These are phyloP conservation scores for Gallinago nigripennis DNA, from an alignment of 2,797 vertebrate genomes.

Conservation along the genomic window DNA sequence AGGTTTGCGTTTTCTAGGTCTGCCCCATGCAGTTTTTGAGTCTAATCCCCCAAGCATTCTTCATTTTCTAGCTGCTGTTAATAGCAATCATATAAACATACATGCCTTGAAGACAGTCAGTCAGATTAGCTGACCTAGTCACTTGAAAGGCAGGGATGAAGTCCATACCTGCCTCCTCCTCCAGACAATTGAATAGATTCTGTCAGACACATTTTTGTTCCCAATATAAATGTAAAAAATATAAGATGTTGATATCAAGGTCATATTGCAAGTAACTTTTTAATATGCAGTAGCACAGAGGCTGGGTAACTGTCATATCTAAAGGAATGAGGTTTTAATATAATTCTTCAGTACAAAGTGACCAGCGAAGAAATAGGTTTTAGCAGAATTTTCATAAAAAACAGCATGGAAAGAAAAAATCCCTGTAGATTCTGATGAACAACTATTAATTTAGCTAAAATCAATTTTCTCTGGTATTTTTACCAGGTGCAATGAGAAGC, in stretches of 20 bases:
- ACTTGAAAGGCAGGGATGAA: not conserved
- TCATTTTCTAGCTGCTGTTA: not conserved
- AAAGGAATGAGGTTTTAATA: not conserved
- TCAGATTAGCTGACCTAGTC: not conserved
- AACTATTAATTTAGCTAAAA: not conserved
- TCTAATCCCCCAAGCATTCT: not conserved
- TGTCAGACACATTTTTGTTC: not conserved
- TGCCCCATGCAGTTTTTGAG: not conserved
- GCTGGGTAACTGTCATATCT: not conserved
- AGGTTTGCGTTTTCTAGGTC: not conserved
- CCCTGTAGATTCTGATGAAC: not conserved
- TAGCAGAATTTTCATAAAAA: not conserved
- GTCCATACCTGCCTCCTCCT: not conserved
- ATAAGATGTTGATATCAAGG: not conserved
- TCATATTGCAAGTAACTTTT: not conserved
- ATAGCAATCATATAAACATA: not conserved
- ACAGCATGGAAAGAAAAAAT: not conserved
- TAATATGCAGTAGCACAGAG: not conserved
- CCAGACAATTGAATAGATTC: not conserved
- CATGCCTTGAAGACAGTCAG: not conserved
- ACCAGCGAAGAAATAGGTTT: not conserved
- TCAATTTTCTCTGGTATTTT: not conserved
- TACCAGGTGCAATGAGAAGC: not conserved
- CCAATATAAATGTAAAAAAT: not conserved
- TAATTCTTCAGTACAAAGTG: not conserved